A percentile compares a stretch with the other conserved stretches of the same genome.
phyloP scores from a whole-genome alignment of 2,888 invertebrate species.

The Acrobasis repandana region DNA sequence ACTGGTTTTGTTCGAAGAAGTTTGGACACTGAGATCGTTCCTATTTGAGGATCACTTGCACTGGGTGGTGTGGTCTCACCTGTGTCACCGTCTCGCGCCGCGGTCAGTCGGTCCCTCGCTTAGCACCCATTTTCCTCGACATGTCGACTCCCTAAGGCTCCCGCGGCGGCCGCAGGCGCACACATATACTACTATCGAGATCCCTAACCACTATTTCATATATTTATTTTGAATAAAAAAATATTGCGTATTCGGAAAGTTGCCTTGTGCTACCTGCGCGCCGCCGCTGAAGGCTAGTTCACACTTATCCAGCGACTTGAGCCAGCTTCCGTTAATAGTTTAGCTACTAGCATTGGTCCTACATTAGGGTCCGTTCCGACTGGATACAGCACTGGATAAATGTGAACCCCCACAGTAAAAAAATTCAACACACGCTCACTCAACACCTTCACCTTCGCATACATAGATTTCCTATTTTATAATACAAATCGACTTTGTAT shows the following conservation, averaged over 20 bases:
- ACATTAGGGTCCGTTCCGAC: background rate
- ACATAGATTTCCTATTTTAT: conserved; percentile 14
- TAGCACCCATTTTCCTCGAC: conserved; percentile 31
- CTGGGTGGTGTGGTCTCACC: conserved; percentile 46
- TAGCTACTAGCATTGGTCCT: background rate
- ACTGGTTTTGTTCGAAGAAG: conserved; percentile 75
- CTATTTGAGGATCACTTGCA: conserved; percentile 53
- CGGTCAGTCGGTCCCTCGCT: conserved; percentile 51
- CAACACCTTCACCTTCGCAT: background rate
- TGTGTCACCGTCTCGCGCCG: conserved; percentile 36
- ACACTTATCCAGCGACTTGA: background rate
- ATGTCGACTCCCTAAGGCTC: conserved; percentile 14
- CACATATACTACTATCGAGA: conserved; percentile 30
- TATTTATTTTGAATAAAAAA: conserved; percentile 63
- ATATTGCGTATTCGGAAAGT: conserved; percentile 50
- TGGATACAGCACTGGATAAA: conserved; percentile 2
- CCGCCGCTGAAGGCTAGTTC: conserved; percentile 18
- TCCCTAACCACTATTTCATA: conserved; percentile 57
- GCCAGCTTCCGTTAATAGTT: background rate
- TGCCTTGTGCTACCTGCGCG: conserved; percentile 38
- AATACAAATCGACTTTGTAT: conserved; percentile 36
- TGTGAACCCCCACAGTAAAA: conserved; percentile 4
- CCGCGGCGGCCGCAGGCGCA: conserved; percentile 15
- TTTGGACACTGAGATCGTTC: conserved; percentile 76
- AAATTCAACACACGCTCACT: conserved; percentile 3